A percentile compares a stretch with the other conserved stretches of the same genome.
These are phyloP conservation scores for Microplitis mediator DNA, from an alignment of 1,140 invertebrate species.

Conservation along the genomic window DNA sequence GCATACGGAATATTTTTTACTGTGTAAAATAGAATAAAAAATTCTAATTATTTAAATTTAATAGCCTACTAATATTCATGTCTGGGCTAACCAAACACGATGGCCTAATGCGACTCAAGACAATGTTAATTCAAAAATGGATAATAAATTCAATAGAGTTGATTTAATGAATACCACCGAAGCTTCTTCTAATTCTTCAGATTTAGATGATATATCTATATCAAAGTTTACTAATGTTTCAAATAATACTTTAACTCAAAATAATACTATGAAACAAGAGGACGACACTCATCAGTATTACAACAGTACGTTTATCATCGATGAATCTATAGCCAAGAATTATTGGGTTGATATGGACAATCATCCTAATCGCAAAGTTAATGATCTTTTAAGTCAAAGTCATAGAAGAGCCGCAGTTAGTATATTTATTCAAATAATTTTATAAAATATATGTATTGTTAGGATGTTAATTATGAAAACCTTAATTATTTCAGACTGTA, in stretches of 20 bases:
- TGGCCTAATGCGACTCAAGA: constrained; percentile 36
- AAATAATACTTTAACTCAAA: constrained; percentile 56
- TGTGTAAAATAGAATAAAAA: no score
- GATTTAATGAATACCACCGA: background rate
- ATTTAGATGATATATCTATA: constrained; percentile 52
- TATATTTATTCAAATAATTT: constrained; percentile 34
- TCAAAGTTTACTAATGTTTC: constrained; percentile 53
- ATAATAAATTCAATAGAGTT: constrained; percentile 6
- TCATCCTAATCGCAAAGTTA: constrained; percentile 65
- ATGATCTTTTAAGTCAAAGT: constrained; percentile 81
- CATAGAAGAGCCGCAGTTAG: constrained; percentile 86
- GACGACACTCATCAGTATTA: constrained; percentile 80
- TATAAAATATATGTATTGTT: background rate
- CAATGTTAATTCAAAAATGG: constrained; percentile 10
- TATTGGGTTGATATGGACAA: constrained; percentile 79
- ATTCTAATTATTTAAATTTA: background rate
- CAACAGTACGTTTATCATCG: constrained; percentile 72
- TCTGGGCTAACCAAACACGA: constrained; percentile 42
- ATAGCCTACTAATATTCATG: constrained; percentile 5
- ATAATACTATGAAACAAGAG: constrained; percentile 61
- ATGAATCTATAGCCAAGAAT: constrained; percentile 63
- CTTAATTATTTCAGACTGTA: constrained; percentile 72
- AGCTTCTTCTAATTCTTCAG: constrained; percentile 22
- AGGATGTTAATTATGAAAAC: background rate
- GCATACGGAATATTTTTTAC: no score